Conservation (phyloP, 2,888 invertebrate genomes). For the Sussaba pulchella region DNA sequence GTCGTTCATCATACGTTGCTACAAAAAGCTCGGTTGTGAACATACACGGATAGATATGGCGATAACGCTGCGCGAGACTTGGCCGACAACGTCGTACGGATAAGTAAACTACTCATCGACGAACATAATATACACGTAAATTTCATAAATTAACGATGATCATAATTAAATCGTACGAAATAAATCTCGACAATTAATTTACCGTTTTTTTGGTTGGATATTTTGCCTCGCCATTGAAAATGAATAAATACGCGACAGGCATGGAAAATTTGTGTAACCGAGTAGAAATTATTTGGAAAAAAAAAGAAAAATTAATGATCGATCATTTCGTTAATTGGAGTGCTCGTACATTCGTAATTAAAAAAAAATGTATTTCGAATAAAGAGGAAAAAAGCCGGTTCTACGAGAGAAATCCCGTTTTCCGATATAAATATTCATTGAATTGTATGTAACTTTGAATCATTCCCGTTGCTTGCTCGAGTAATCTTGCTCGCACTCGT, state of each 20-base stretch:
- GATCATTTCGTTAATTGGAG: slow-evolving; percentile 42
- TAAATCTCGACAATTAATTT: no score
- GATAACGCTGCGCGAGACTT: no score
- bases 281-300: no score
- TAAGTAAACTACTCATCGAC: no score
- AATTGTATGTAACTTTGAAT: slow-evolving; percentile 21
- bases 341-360: neutral
- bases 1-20: slow-evolving; percentile 16
- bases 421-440: slow-evolving; percentile 50
- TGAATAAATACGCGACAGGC: no score
- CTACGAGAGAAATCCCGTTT: slow-evolving; percentile 30
- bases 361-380: neutral
- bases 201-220: neutral
- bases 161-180: no score
- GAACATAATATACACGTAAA: no score
- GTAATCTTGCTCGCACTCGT: slow-evolving; percentile 44
- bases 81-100: no score
- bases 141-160: no score
- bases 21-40: neutral
- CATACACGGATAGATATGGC: no score
- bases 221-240: no score
- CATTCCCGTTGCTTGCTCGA: slow-evolving; percentile 41
- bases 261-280: no score
- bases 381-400: slow-evolving; percentile 1
- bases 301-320: neutral